Evolutionary conservation across 2,797 vertebrate species (phyloP), one percentile per base, ranked within the genome.

Genomic region (Aulostomus chinensis): DNA sequence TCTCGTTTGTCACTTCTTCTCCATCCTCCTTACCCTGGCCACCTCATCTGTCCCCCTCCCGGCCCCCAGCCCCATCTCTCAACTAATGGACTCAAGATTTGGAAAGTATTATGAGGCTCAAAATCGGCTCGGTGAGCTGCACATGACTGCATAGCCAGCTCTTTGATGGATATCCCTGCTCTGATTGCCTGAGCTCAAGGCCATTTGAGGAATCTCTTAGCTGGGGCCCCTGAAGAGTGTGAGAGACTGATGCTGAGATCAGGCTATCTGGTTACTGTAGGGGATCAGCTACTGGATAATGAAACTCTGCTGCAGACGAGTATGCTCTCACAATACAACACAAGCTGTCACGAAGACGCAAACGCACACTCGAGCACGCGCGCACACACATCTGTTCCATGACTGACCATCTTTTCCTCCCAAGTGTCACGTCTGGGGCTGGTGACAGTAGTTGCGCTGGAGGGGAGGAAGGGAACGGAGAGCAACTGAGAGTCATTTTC

Each of bases 31-130:
- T 20, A 3, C 34, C 10, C 50, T 31, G 37, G 5, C 15, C 12
- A 6, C 29, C 12, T 9, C 56, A 17, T 30, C 31, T 4, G 2
- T 29, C 54, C 15, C 26, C 32, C 21, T 5, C 26, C 15, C 4
- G 8, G 8, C 4, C 4, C 22, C 22, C 22, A 24, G 22, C 20
- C 9, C 48, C 46, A 50, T 52, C 38, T 39, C 36, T 48, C 9
- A 0, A 7, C 62, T 82, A 73, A 84, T 80, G 65, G 64, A 70
- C 55, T 40, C 67, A 75, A 76, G 66, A 78, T 85, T 77, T 73
- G 50, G 46, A 64, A 65, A 61, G 60, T 50, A 68, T 78, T 78
- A 72, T 51, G 49, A 61, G 53, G 50, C 73, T 78, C 45, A 72
- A 51, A 59, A 58, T 65, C 11, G 15, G 42, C 51, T 68, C 67